Evolutionary conservation across 1,140 invertebrate genomes (phyloP).

Genomic region (Lepidostoma basale): DNA sequence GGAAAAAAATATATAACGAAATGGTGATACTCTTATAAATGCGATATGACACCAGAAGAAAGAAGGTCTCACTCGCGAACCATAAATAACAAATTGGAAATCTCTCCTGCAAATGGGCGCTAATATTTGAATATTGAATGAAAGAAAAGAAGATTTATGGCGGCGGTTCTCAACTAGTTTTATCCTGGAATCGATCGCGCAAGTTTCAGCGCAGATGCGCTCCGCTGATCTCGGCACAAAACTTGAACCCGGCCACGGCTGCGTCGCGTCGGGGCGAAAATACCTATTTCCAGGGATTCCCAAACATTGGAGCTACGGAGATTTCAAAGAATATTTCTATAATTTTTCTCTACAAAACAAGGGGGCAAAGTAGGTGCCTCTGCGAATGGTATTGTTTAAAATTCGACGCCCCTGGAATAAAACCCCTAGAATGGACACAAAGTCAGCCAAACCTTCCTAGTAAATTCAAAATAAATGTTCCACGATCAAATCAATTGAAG

Average conservation of each 20-base stretch:
- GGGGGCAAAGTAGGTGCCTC: too few species aligned
- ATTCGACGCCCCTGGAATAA: too few species aligned
- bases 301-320: background rate
- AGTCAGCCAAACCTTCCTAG: too few species aligned
- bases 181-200: constrained; percentile 14
- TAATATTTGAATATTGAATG: constrained; percentile 21
- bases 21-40: too few species aligned
- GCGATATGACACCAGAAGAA: too few species aligned
- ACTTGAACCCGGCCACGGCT: background rate
- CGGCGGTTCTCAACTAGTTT: constrained; percentile 16
- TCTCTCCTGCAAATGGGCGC: background rate
- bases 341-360: too few species aligned
- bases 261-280: background rate
- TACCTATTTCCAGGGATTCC: background rate
- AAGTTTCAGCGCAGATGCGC: constrained; percentile 17
- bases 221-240: constrained; percentile 16
- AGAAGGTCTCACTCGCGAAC: background rate
- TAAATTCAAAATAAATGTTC: too few species aligned
- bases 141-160: constrained; percentile 23
- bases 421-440: too few species aligned
- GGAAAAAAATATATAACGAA: too few species aligned
- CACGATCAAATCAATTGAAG: too few species aligned
- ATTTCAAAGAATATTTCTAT: too few species aligned
- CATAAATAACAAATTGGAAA: background rate
- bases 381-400: too few species aligned